phyloP scores from a whole-genome alignment of 2,113 vertebrate genomes.

The Sylvia atricapilla region DNA sequence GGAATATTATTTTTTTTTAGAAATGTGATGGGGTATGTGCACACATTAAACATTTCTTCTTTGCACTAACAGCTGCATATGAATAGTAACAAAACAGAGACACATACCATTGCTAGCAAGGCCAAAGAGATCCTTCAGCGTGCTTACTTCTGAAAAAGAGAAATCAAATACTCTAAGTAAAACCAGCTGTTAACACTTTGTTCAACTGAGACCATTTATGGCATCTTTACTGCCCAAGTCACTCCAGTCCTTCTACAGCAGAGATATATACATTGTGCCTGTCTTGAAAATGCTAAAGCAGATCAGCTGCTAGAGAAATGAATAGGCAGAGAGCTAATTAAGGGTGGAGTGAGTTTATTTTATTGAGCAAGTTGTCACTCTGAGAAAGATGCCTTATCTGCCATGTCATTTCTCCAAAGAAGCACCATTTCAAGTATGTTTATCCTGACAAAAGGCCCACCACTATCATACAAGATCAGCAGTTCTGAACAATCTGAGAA shows the following conservation, averaged over 20 bases:
- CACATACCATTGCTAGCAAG: constrained; percentile 91
- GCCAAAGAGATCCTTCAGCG: constrained; percentile 92
- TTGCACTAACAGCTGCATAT: not conserved
- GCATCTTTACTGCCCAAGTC: not conserved
- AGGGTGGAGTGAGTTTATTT: not conserved
- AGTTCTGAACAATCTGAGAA: not conserved
- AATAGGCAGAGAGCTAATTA: not conserved
- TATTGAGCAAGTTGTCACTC: not conserved
- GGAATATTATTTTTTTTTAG: constrained; percentile 34
- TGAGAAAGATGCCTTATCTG: not conserved
- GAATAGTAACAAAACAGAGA: not conserved
- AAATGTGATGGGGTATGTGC: not conserved
- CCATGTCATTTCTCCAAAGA: not conserved
- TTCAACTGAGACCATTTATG: not conserved
- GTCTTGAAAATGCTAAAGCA: not conserved
- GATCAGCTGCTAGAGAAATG: not conserved
- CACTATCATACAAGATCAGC: not conserved
- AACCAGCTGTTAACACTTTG: not conserved
- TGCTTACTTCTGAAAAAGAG: constrained; percentile 91
- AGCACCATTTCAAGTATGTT: not conserved
- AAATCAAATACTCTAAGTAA: constrained; percentile 27
- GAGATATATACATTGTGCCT: not conserved
- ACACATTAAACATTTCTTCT: not conserved
- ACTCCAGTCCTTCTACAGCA: not conserved
- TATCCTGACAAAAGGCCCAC: not conserved